These are phyloP conservation scores for Sphaeridia pumilis DNA, from an alignment of 2,888 invertebrate genomes.

Conservation along the genomic window DNA sequence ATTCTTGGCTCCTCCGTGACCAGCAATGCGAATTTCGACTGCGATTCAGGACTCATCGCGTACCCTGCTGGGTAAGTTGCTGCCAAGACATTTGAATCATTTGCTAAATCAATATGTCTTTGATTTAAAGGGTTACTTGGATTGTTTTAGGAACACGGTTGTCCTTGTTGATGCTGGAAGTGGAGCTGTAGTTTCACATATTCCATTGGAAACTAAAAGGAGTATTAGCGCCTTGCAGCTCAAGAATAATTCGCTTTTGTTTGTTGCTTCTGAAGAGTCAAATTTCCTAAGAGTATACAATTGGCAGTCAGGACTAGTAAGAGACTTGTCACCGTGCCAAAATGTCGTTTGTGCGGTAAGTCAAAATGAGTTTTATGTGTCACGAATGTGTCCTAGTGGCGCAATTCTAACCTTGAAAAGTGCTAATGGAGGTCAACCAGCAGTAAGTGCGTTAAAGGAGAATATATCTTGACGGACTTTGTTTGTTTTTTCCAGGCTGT, in stretches of 20 bases:
- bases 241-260: conserved; percentile 33
- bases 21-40: conserved; percentile 82
- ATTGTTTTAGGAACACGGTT: conserved; percentile 69
- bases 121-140: not conserved
- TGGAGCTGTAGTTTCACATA: conserved; percentile 35
- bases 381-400: no score
- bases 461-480: no score
- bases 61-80: conserved; percentile 97
- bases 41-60: conserved; percentile 78
- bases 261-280: conserved; percentile 34
- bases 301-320: conserved; percentile 35
- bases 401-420: no score
- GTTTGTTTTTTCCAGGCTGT: no score
- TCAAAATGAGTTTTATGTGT: no score
- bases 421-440: no score
- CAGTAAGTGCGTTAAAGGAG: no score
- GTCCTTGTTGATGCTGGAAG: conserved; percentile 76
- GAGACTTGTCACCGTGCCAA: conserved; percentile 35
- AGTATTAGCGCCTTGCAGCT: conserved; percentile 33
- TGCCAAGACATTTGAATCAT: no score
- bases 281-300: conserved; percentile 33
- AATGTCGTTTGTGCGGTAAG: conserved; percentile 35
- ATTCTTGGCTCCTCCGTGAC: conserved; percentile 90
- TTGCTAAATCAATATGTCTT: no score
- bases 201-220: conserved; percentile 33